These are phyloP conservation scores for Colistium nudipinnis DNA, from an alignment of 2,113 vertebrate species.

Conservation along the genomic window DNA sequence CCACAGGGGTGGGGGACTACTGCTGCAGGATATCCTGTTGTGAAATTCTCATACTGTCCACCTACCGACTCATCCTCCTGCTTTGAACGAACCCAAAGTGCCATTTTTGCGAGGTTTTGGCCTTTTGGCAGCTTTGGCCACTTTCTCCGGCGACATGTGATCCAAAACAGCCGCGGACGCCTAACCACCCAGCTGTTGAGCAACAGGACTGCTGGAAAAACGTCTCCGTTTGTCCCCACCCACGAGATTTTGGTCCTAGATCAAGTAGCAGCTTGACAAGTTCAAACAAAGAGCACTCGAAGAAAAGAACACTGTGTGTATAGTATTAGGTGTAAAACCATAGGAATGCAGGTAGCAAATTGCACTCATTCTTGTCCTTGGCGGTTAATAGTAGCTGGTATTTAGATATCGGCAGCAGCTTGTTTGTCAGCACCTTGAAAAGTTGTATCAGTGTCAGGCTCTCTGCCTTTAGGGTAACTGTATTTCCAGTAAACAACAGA, in stretches of 20 bases:
- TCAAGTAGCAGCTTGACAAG: constrained; percentile 74
- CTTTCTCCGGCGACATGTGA: neutral
- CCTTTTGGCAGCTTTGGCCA: constrained; percentile 5
- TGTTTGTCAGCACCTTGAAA: constrained; percentile 29
- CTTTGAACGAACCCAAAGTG: constrained; percentile 33
- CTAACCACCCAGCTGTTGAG: constrained; percentile 56
- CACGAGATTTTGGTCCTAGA: constrained; percentile 45
- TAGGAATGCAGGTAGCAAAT: constrained; percentile 65
- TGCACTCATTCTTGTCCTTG: constrained; percentile 58
- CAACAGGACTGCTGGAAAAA: constrained; percentile 54
- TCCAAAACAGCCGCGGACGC: constrained; percentile 14
- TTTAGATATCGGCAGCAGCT: constrained; percentile 40
- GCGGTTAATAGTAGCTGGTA: constrained; percentile 46
- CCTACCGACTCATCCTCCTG: constrained; percentile 19
- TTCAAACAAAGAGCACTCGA: constrained; percentile 62
- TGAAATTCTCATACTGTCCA: constrained; percentile 26
- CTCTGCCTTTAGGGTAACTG: constrained; percentile 1
- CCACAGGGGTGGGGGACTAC: constrained; percentile 4
- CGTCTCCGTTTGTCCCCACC: constrained; percentile 57
- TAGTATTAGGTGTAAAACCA: constrained; percentile 67
- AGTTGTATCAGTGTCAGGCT: constrained; percentile 7
- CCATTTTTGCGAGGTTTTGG: constrained; percentile 6
- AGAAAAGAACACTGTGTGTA: constrained; percentile 60
- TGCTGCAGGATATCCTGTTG: constrained; percentile 41
- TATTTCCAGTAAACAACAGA: constrained; percentile 10